These are phyloP conservation scores for Porites lutea DNA, from an alignment of 64 coral and sea anemone species.

Conservation along the genomic window DNA sequence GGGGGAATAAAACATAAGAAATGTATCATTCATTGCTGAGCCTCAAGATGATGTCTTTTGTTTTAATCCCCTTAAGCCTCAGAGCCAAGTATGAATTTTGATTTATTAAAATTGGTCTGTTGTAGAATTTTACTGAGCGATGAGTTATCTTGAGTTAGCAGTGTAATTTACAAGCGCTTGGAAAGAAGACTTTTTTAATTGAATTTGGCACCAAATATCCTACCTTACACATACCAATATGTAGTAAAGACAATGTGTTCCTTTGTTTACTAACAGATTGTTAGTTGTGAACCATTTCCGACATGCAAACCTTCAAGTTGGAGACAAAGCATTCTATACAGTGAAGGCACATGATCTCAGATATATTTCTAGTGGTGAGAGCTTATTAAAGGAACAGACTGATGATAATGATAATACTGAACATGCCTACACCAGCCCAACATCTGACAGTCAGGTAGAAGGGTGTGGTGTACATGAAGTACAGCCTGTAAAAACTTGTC, in stretches of 20 bases:
- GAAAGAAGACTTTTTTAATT: too few species aligned
- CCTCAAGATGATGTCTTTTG: too few species aligned
- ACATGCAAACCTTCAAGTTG: constrained; percentile 95
- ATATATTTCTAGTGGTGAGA: background rate
- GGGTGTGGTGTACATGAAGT: constrained; percentile 6
- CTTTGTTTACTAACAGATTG: constrained; percentile 37
- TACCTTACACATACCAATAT: too few species aligned
- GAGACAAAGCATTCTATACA: constrained; percentile 97
- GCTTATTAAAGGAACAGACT: background rate
- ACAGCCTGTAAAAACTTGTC: background rate
- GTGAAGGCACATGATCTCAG: constrained; percentile 74
- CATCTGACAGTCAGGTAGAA: constrained; percentile 32
- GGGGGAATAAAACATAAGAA: too few species aligned
- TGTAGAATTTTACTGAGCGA: too few species aligned
- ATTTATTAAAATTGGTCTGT: too few species aligned
- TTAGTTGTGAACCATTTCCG: constrained; percentile 82
- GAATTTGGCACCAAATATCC: too few species aligned
- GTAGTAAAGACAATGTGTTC: background rate
- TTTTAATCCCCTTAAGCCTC: too few species aligned
- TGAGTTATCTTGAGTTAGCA: too few species aligned
- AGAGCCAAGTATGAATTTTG: too few species aligned
- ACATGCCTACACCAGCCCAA: background rate
- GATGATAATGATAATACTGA: constrained; percentile 9
- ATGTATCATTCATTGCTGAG: too few species aligned
- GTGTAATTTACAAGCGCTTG: too few species aligned